Base-by-base conservation (phyloP, 2,113 vertebrate species). In the Tautogolabrus adspersus region DNA sequence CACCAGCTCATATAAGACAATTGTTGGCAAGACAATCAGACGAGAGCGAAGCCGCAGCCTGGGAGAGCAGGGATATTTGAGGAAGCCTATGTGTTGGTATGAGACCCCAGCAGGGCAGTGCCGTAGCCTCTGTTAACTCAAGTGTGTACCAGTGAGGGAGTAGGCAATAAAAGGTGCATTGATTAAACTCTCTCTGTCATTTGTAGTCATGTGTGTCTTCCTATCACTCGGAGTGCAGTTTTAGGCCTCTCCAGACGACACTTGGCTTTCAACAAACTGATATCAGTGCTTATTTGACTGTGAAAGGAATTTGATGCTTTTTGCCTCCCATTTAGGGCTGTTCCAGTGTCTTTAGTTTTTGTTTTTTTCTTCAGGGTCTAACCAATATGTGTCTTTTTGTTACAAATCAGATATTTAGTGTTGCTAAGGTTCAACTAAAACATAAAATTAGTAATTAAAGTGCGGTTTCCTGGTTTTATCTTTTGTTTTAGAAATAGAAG, bases 51-150 rank as follows among this genome's bases (percentile, higher is more conserved):
- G 58, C 49, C 1, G 5, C 62, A 67, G 72, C 76, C 69, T 62
- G 62, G 37, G 76, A 84, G 79, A 70, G 66, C n/a, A 34, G 60
- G 81, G 56, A 79, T 77, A 86, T 79, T 68, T 64, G 63, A 81
- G 70, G 19, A n/a, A 70, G 79, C 66, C 63, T 59, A 64, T 51
- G 61, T 78, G 77, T 81, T 58, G 75, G 47, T 86, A 86, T 85
- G 74, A 91, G 85, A 83, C 76, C 80, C 81, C 80, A 77, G 78
- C 79, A 87, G 79, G 66, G 82, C 76, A 66, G 44, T 47, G 34
- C 77, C 79, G 75, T 82, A 72, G 85, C 78, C 81, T 87, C 79
- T 74, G 83, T 85, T 89, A 85, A 88, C 72, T 87, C 73, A 57
- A 76, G 75, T 83, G 81, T 84, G 76, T 30, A 74, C 59, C 62